Base-by-base conservation (phyloP, 2,113 vertebrate genomes). In the Pluvianellus socialis region DNA sequence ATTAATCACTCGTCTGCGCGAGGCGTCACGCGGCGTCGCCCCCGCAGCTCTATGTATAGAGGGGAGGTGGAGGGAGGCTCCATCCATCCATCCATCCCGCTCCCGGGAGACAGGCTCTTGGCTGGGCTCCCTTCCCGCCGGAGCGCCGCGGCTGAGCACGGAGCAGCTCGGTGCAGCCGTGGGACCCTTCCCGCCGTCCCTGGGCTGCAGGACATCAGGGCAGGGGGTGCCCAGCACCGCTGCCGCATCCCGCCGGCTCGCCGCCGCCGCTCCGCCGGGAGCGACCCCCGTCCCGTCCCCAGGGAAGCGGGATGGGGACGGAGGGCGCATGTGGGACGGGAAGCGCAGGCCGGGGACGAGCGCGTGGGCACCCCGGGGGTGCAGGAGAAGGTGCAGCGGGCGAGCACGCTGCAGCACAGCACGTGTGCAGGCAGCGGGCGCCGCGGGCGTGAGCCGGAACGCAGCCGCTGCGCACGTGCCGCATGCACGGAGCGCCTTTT, bases 1-100 rank as follows among this genome's bases (percentile, higher is more conserved):
- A 71, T 93, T 93, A 91, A 93, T 96, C 91, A 86, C 80, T 71
- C 10, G 38, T 32, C 35, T 6, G 74, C 56, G 80, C 61, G 16
- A 55, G 35, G 85, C 74, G 33, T 91, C 91, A 83, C 84, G 52
- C 52, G 80, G 85, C 1, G 2, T 75, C 90, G 62, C 95, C 95
- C 52, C 93, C 71, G 4, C 93, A n/a, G 45, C 18, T 17, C 66
- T 95, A 79, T 49, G 22, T 71, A 92, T 67, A 83, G 93, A 5
- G 16, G 28, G 71, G 74, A 77, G 65, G 70, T 77, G 84, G 20
- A 93, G 79, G 79, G n/a, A 26, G 80, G 77, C 62, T 32, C 24
- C 38, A 67, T 53, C 67, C 85, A 71, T 32, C 24, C 38, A 67
- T 53, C 67, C 85, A 71, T 33, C 76, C 80, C 0, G 5, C 62